phyloP scores from a whole-genome alignment of 1,140 invertebrate genomes.

The Sesamia nonagrioides region DNA sequence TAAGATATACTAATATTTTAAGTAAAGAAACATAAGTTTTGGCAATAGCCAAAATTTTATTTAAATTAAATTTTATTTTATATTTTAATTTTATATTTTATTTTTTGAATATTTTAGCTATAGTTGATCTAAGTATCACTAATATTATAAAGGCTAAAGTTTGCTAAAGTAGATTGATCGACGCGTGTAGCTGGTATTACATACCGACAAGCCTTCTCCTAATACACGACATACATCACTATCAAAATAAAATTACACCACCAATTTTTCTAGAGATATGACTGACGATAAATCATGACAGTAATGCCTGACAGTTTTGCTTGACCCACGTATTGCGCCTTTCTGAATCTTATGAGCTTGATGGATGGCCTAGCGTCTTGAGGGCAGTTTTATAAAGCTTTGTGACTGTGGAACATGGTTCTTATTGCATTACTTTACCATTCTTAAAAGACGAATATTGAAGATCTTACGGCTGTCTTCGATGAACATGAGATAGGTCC shows the following conservation, averaged over 20 bases:
- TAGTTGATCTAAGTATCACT: no score
- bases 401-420: conserved; percentile 28
- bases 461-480: background rate
- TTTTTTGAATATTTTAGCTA: no score
- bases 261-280: background rate
- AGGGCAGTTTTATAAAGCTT: conserved; percentile 9
- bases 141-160: no score
- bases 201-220: no score
- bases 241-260: conserved; percentile 46
- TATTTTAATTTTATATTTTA: no score
- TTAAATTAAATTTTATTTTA: no score
- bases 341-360: conserved; percentile 21
- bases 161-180: no score
- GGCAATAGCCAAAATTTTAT: no score
- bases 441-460: background rate
- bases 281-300: conserved; percentile 43
- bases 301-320: conserved; percentile 24
- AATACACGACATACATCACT: background rate
- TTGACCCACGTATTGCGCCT: conserved; percentile 48
- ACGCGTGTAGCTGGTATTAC: no score
- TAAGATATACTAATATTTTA: no score
- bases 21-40: no score
- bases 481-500: no score
- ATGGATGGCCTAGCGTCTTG: conserved; percentile 16
- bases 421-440: background rate